Evolutionary conservation across 2,797 vertebrate species (phyloP).

Genomic region (Silurus aristotelis): DNA sequence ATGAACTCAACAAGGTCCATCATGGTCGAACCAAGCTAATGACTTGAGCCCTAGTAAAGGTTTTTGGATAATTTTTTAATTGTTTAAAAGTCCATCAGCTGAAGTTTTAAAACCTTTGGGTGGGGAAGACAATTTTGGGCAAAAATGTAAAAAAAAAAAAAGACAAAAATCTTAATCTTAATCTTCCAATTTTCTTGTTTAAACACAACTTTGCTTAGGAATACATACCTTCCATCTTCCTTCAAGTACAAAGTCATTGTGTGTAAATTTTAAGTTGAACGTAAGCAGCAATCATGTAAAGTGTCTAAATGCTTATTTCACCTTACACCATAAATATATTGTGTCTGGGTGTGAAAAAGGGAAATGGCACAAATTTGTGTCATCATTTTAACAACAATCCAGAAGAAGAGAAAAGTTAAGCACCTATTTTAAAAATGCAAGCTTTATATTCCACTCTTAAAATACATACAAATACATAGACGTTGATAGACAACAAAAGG

Average conservation of each 20-base stretch:
- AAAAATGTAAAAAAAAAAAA: no score
- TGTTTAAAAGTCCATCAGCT: no score
- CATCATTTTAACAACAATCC: constrained; percentile 41
- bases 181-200: no score
- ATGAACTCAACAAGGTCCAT: no score
- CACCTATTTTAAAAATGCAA: not conserved
- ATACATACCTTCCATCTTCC: no score
- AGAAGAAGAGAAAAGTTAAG: not conserved
- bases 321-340: not conserved
- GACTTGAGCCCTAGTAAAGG: no score
- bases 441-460: not conserved
- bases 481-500: constrained; percentile 38
- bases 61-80: no score
- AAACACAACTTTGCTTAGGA: no score
- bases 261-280: not conserved
- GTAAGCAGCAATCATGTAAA: not conserved
- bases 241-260: not conserved
- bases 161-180: no score
- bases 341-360: constrained; percentile 34
- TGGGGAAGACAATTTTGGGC: no score
- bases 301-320: not conserved
- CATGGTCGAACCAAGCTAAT: no score
- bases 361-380: constrained; percentile 42
- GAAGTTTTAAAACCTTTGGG: no score
- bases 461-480: constrained; percentile 47